Evolutionary conservation across 2,797 vertebrate genomes (phyloP).

Genomic region (Pristis pectinata): DNA sequence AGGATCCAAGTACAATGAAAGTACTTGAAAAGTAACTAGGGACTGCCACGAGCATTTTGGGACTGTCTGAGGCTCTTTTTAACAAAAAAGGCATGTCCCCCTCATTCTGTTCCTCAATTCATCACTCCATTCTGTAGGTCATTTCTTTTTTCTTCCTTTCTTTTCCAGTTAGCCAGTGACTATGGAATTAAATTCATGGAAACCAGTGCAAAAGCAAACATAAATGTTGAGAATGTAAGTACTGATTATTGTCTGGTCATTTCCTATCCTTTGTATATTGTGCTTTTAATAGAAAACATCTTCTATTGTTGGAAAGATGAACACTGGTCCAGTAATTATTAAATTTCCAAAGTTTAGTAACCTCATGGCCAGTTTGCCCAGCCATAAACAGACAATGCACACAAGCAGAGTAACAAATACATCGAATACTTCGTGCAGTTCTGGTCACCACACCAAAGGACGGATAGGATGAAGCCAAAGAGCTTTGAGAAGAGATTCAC

Average conservation of each 20-base stretch:
- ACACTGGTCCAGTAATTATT: not conserved
- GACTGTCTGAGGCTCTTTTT: not conserved
- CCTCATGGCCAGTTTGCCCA: not conserved
- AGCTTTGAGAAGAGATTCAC: too few relatives aligned
- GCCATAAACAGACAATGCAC: too few relatives aligned
- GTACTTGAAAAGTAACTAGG: too few relatives aligned
- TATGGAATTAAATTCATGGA: constrained; percentile 98
- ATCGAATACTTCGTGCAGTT: too few relatives aligned
- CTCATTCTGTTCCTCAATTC: too few relatives aligned
- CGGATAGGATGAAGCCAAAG: too few relatives aligned
- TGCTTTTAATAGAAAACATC: not conserved
- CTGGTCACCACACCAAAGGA: too few relatives aligned
- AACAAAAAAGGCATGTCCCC: not conserved
- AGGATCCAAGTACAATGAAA: too few relatives aligned
- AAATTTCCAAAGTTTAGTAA: not conserved
- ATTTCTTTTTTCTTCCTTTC: not conserved
- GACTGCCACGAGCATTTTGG: not conserved
- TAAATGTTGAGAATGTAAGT: constrained; percentile 95
- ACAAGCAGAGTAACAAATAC: too few relatives aligned
- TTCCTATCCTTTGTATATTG: too few relatives aligned
- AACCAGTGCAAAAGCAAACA: constrained; percentile 96
- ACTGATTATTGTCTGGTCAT: not conserved
- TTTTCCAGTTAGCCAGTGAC: constrained; percentile 78
- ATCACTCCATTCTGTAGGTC: not conserved
- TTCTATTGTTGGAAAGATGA: not conserved